phyloP scores from a whole-genome alignment of 2,113 vertebrate species.

The Oenanthe melanoleuca region DNA sequence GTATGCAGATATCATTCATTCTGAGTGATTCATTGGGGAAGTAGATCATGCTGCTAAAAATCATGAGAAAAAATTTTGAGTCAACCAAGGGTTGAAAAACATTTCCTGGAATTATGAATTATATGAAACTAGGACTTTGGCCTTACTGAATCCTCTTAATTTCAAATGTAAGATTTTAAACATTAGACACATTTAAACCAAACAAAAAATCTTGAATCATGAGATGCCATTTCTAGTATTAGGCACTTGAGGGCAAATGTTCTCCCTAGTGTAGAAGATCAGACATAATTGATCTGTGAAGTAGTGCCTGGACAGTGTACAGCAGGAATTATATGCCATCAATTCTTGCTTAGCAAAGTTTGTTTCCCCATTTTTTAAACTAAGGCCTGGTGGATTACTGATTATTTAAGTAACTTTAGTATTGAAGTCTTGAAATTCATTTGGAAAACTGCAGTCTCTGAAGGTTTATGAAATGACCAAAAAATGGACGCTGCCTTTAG shows the following conservation, averaged over 20 bases:
- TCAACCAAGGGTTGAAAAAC: background rate
- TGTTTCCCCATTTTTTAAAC: conserved; percentile 19
- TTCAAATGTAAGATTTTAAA: conserved; percentile 21
- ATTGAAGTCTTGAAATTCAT: conserved; percentile 20
- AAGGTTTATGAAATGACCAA: conserved; percentile 21
- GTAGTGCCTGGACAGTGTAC: conserved; percentile 24
- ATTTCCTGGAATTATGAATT: conserved; percentile 51
- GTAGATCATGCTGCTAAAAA: conserved; percentile 25
- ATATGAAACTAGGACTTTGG: conserved; percentile 4
- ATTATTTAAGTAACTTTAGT: conserved; percentile 30
- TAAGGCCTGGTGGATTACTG: background rate
- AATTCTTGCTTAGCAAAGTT: conserved; percentile 4
- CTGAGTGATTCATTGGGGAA: conserved; percentile 47
- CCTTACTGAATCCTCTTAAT: conserved; percentile 21
- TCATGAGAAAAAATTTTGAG: conserved; percentile 22
- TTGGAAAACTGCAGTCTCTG: conserved; percentile 36
- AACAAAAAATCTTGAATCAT: background rate
- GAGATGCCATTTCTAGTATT: background rate
- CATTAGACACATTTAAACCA: background rate
- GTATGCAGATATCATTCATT: background rate
- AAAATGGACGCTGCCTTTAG: background rate
- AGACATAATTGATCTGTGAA: conserved; percentile 44
- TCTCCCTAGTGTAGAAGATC: conserved; percentile 7
- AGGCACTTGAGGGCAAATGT: background rate
- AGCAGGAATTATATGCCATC: conserved; percentile 7